Conservation (phyloP, 2,888 invertebrate genomes). For the Leptopilina drosophilae region DNA sequence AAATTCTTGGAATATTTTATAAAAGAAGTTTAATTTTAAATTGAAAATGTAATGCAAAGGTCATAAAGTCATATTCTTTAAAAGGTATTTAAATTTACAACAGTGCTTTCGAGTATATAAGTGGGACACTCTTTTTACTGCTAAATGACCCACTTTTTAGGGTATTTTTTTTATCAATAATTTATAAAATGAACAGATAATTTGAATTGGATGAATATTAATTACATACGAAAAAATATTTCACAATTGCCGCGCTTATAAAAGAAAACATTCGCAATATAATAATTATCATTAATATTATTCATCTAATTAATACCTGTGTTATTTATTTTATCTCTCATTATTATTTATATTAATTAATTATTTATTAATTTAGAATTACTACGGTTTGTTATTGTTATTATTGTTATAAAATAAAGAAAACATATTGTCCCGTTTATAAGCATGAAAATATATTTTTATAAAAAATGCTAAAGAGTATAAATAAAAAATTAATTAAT, state of each 20-base stretch:
- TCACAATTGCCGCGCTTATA: neutral
- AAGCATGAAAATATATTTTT: no score
- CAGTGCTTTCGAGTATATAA: neutral
- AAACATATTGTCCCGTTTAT: no score
- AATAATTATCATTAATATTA: no score
- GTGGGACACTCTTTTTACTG: conserved; percentile 12
- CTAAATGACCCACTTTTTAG: conserved; percentile 13
- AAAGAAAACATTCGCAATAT: neutral
- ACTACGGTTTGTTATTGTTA: no score
- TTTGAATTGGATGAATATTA: neutral
- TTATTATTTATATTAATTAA: no score
- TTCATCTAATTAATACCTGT: no score
- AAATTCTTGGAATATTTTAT: neutral
- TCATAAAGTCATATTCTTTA: conserved; percentile 14
- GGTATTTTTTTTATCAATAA: conserved; percentile 11
- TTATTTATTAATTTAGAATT: no score
- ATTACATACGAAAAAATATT: neutral
- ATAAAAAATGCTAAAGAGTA: no score
- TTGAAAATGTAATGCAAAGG: conserved; percentile 13
- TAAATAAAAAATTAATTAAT: no score
- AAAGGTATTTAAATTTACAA: conserved; percentile 34
- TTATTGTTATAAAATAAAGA: no score
- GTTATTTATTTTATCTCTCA: no score
- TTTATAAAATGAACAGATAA: conserved; percentile 16
- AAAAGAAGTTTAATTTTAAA: neutral